phyloP scores from a whole-genome alignment of 2,888 invertebrate species.

The Atrina japonica region DNA sequence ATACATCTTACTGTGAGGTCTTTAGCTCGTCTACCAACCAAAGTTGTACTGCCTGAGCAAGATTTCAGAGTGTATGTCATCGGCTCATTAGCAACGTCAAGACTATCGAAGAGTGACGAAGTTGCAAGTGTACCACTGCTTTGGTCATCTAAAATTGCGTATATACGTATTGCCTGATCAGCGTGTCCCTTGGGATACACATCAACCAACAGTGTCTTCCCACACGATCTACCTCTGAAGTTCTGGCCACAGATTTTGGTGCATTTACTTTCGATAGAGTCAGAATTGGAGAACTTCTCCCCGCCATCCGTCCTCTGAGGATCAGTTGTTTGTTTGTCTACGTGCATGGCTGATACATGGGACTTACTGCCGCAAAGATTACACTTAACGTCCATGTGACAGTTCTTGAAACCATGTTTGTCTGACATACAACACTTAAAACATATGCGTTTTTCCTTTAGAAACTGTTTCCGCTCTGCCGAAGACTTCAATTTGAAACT shows the following conservation, averaged over 20 bases:
- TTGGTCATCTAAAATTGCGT: conserved; percentile 52
- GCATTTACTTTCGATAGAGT: not conserved
- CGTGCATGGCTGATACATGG: conserved; percentile 27
- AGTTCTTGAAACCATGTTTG: conserved; percentile 20
- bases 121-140: conserved; percentile 41
- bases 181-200: conserved; percentile 35
- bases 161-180: conserved; percentile 24
- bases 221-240: conserved; percentile 43
- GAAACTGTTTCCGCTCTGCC: conserved; percentile 13
- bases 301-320: conserved; percentile 6
- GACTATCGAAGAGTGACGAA: conserved; percentile 34
- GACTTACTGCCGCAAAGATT: conserved; percentile 3
- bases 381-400: conserved; percentile 16
- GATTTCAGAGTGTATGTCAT: too few relatives aligned
- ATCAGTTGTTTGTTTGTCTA: not conserved
- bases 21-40: too few relatives aligned
- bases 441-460: conserved; percentile 26
- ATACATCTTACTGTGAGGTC: not conserved
- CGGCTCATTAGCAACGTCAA: conserved; percentile 7
- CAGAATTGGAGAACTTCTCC: not conserved
- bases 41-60: too few relatives aligned
- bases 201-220: conserved; percentile 42
- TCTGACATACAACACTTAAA: conserved; percentile 22
- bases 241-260: conserved; percentile 25
- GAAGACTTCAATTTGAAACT: conserved; percentile 21